Base-by-base conservation (phyloP, 2,888 invertebrate genomes). In the Calliopum simillimum region DNA sequence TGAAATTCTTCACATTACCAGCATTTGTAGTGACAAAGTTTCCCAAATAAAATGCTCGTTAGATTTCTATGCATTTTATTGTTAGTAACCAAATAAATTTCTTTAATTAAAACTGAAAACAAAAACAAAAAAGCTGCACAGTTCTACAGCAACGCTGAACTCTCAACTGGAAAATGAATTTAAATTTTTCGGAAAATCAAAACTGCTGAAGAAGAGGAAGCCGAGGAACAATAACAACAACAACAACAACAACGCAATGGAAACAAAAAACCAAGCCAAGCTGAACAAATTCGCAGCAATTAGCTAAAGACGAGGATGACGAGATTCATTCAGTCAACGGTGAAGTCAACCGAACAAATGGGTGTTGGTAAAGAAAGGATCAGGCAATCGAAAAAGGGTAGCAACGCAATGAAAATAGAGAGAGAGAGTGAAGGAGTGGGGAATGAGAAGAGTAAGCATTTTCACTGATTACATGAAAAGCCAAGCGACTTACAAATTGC, bases 271-370 rank as follows among this genome's bases (percentile, higher is more conserved):
- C 44, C 59, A 62, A 73, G 70, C 70, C 69, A 70, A 51, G 55
- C 66, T 33, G 53, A 71, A 71, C 68, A 69, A 73, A 73, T 70
- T 70, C 68, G 49, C 21, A 70, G 71, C 70, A 71, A 72, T 73
- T 73, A 73, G 70, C 73, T 59, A 51, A 68, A 64, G 49, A 33
- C 47, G 41, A 56, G 56, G 13, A 43, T 44, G 49, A 53, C 56
- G 43, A 44, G 21, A 68, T n/a, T 61, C n/a, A 68, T n/a, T 14
- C 63, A 46, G 63, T 63, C 63, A 47, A 56, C 56, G 63, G 19
- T 33, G 44, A 63, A 63, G 56, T 53, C 65, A 21, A 44, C n/a
- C 55, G 19, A 19, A 21, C 13, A 53, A 53, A 33, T 33, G 33
- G 33, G 33, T 33, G 33, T 33, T 33, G 33, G 4, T 33, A 33